Conservation (phyloP, 2,888 invertebrate genomes). For the Mycogona germanica region DNA sequence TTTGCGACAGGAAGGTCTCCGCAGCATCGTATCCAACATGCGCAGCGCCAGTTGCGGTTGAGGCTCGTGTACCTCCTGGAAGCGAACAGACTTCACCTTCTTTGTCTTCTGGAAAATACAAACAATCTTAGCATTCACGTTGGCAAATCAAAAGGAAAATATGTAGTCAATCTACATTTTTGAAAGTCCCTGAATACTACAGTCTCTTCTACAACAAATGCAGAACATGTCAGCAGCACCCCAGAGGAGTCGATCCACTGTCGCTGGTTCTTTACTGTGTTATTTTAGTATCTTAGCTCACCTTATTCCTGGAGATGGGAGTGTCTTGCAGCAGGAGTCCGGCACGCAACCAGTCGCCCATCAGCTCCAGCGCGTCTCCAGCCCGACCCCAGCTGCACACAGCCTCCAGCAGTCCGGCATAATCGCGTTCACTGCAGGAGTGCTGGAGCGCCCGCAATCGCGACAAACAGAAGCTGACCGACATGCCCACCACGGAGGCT, state of each 20-base stretch:
- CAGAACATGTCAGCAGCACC: not conserved
- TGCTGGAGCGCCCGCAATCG: not conserved
- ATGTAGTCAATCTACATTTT: not conserved
- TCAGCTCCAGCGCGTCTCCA: conserved; percentile 4
- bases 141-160: not conserved
- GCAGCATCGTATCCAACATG: no score
- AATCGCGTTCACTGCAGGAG: not conserved
- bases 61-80: not conserved
- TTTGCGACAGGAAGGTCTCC: no score
- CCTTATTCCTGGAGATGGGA: no score
- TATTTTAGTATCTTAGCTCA: no score
- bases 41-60: conserved; percentile 2
- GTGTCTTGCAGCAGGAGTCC: no score
- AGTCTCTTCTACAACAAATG: not conserved
- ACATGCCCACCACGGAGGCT: not conserved
- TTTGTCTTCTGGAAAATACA: no score
- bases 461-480: conserved; percentile 9
- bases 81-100: not conserved
- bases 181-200: not conserved
- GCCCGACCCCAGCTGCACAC: conserved; percentile 7
- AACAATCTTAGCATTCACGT: not conserved
- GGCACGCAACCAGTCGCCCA: not conserved
- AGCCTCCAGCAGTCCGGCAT: not conserved
- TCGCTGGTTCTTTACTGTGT: no score
- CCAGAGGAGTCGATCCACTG: no score